Evolutionary conservation across 1,140 invertebrate genomes (phyloP).

Genomic region (Oncopodura yosiiana): DNA sequence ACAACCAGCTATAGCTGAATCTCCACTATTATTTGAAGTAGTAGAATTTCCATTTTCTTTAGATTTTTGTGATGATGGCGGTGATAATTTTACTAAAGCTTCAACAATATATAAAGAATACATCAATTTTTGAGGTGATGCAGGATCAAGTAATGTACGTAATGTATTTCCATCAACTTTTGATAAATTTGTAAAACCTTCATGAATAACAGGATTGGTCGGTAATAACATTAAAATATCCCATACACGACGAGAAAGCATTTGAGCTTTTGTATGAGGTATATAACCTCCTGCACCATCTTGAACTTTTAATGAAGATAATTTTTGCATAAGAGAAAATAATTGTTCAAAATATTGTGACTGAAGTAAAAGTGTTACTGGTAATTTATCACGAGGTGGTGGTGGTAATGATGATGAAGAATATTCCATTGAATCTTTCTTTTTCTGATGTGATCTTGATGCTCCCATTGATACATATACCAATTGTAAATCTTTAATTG

Average conservation of each 20-base stretch:
- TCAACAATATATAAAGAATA: conserved; percentile 89
- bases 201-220: conserved; percentile 70
- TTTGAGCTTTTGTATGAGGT: conserved; percentile 77
- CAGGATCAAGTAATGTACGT: conserved; percentile 66
- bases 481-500: conserved; percentile 76
- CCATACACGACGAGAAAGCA: conserved; percentile 82
- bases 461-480: conserved; percentile 82
- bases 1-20: too few species aligned
- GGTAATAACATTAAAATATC: conserved; percentile 84
- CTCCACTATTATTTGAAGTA: too few species aligned
- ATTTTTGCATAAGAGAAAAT: conserved; percentile 76
- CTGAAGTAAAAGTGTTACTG: conserved; percentile 70
- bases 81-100: conserved; percentile 48
- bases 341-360: conserved; percentile 81
- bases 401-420: conserved; percentile 66
- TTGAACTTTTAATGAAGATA: conserved; percentile 69
- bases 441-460: conserved; percentile 54
- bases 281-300: conserved; percentile 61
- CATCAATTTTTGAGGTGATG: conserved; percentile 85
- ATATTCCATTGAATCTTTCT: conserved; percentile 56
- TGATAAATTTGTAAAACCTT: conserved; percentile 66
- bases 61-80: too few species aligned
- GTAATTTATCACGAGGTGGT: conserved; percentile 68
- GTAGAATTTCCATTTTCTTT: background rate
- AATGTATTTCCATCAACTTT: conserved; percentile 39